Percentiles rank a stretch among this genome's conserved stretches.
phyloP scores from a whole-genome alignment of 2,797 vertebrate genomes.

The Lacerta agilis region DNA sequence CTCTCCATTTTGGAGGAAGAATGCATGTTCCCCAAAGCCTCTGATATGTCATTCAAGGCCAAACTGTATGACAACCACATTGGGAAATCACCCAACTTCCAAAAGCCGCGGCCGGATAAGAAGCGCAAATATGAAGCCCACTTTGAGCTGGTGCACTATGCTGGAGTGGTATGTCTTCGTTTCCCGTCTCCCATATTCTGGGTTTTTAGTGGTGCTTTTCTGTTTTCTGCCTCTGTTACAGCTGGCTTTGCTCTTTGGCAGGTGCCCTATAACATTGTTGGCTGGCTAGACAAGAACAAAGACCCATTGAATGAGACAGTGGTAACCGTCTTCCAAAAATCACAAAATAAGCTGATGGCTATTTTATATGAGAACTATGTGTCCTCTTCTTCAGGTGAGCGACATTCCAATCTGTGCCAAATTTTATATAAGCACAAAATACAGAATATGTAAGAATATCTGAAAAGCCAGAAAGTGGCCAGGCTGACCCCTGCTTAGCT shows the following conservation, averaged over 20 bases:
- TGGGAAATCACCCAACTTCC: constrained; percentile 93
- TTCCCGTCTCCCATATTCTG: background rate
- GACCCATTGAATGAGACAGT: constrained; percentile 94
- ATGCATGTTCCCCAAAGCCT: constrained; percentile 96
- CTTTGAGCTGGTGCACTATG: constrained; percentile 93
- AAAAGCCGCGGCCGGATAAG: constrained; percentile 91
- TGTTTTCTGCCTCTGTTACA: background rate
- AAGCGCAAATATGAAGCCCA: constrained; percentile 93
- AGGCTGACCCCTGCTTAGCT: background rate
- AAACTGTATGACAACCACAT: constrained; percentile 94
- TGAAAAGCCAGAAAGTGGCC: background rate
- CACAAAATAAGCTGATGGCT: constrained; percentile 89
- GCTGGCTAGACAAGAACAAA: constrained; percentile 96
- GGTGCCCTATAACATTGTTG: constrained; percentile 92
- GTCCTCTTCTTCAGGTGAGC: constrained; percentile 83
- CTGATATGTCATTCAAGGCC: constrained; percentile 90
- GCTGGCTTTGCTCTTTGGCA: constrained; percentile 55
- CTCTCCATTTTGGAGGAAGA: constrained; percentile 97
- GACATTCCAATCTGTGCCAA: rapidly evolving
- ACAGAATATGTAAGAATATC: background rate
- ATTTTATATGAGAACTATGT: constrained; percentile 89
- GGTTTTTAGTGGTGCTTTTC: background rate
- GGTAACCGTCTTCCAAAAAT: constrained; percentile 90
- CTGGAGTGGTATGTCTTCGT: constrained; percentile 87
- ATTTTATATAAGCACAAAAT: rapidly evolving